Conservation (phyloP, 1,140 invertebrate species). For the Dinoponera quadriceps region DNA sequence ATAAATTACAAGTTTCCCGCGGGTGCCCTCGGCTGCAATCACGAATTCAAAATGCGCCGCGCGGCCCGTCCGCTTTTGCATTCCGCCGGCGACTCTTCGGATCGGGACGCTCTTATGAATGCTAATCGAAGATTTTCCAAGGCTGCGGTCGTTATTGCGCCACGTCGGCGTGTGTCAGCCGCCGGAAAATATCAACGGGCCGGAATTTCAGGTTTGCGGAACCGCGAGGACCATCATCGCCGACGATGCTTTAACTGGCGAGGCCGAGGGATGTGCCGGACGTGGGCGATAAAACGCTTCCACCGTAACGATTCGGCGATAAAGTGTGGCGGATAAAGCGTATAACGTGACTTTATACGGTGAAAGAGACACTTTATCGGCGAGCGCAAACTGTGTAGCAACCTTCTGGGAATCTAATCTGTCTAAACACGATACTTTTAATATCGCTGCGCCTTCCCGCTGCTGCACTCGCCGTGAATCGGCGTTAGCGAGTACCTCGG, state of each 20-base stretch:
- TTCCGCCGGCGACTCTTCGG: slow-evolving; percentile 64
- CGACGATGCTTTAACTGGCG: neutral
- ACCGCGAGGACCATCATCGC: no score
- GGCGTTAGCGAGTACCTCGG: no score
- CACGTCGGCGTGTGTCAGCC: neutral
- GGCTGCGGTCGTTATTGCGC: slow-evolving; percentile 7
- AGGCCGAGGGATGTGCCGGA: neutral
- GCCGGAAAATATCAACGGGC: neutral
- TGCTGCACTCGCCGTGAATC: no score
- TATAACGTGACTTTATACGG: slow-evolving; percentile 1
- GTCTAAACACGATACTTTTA: no score
- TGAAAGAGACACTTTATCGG: neutral
- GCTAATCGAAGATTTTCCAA: slow-evolving; percentile 71
- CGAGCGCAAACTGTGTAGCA: neutral
- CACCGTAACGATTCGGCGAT: neutral
- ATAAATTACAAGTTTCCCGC: slow-evolving; percentile 69
- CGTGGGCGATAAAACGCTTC: neutral
- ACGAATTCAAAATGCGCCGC: slow-evolving; percentile 54
- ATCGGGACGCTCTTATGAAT: slow-evolving; percentile 71
- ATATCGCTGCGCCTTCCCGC: no score
- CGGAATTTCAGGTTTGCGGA: slow-evolving; percentile 17
- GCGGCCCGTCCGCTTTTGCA: slow-evolving; percentile 55
- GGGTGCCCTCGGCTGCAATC: slow-evolving; percentile 23
- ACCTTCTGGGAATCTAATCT: neutral
- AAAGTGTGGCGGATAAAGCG: slow-evolving; percentile 12